Base-by-base conservation (phyloP, 2,797 vertebrate species). In the Fringilla coelebs region DNA sequence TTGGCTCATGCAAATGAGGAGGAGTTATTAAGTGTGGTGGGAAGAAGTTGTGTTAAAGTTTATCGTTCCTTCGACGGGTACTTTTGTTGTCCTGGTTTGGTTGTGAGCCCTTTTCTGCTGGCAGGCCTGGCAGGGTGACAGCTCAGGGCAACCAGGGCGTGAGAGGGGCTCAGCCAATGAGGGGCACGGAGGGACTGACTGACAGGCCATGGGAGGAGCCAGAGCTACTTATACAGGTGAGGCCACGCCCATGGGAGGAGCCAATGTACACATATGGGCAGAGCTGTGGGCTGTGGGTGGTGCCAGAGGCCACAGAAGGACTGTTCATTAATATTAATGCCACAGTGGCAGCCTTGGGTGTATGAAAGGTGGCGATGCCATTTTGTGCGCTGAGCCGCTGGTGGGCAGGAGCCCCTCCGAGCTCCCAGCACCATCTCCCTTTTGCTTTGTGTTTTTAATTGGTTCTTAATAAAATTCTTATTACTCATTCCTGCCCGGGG, bases 361-460 rank as follows among this genome's bases (percentile, higher is more conserved):
- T 32, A 12, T 24, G 32, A 60, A 60, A 31, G 9, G n/a, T 1
- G 1, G 43, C 58, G 28, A 58, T 3, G 6, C 12, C 43, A 25
- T 25, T 31, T 32, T 38, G 11, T 38, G n/a, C 3, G 4, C 12
- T 31, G 43, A 58, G 41, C 16, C 20, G 38, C 26, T 36, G n/a
- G 20, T 24, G 22, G 17, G 16, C 43, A 25, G 52, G 22, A 38
- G 8, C 17, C 20, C 7, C 3, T 0, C 3, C 22, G 2, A 3
- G 7, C 7, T 58, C 12, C 4, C 6, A 3, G 43, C 0, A 2
- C 28, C 0, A 2, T 38, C 4, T 9, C 11, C 16, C 5, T 11
- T 58, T 38, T 60, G 21, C n/a, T 74, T 60, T 60, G 43, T 58
- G 29, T 19, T 74, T 74, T 48, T 60, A 32, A 31, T 8, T 8